These are phyloP conservation scores for Chrysopa pallens DNA, from an alignment of 1,140 invertebrate genomes.

Conservation along the genomic window DNA sequence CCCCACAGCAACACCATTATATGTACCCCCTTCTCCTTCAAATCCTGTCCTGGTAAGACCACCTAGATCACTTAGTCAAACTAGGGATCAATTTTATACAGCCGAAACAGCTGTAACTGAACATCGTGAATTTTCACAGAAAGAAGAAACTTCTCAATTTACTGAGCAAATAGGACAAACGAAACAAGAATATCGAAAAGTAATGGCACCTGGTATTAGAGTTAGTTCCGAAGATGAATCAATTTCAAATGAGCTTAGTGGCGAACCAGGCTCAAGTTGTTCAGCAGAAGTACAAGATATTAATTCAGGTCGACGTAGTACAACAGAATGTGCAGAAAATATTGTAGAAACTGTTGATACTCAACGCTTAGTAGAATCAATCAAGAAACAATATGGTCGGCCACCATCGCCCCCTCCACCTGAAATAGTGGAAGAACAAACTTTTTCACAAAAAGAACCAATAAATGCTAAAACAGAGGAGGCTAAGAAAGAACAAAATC, in stretches of 20 bases:
- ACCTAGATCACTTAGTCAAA: neutral
- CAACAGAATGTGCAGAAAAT: slow-evolving; percentile 19
- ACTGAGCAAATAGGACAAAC: too few relatives aligned
- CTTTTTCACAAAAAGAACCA: neutral
- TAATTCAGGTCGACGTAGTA: slow-evolving; percentile 12
- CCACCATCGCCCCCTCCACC: slow-evolving; percentile 10
- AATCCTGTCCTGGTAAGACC: neutral
- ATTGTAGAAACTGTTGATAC: slow-evolving; percentile 18
- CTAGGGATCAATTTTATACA: neutral
- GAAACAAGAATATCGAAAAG: too few relatives aligned
- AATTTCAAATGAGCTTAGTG: too few relatives aligned
- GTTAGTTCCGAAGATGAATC: too few relatives aligned
- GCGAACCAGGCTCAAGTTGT: slow-evolving; percentile 12
- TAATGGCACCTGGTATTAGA: too few relatives aligned
- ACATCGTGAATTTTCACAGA: too few relatives aligned
- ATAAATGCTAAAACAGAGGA: too few relatives aligned
- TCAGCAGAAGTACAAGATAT: slow-evolving; percentile 18
- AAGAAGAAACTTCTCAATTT: too few relatives aligned
- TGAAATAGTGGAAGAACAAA: slow-evolving; percentile 1
- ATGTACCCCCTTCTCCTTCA: slow-evolving; percentile 4
- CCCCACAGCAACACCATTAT: slow-evolving; percentile 5
- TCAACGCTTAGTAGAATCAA: slow-evolving; percentile 19
- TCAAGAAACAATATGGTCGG: slow-evolving; percentile 7
- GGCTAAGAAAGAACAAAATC: too few relatives aligned
- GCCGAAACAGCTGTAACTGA: too few relatives aligned